These are phyloP conservation scores for Seira musarum DNA, from an alignment of 2,888 invertebrate genomes.

Conservation along the genomic window DNA sequence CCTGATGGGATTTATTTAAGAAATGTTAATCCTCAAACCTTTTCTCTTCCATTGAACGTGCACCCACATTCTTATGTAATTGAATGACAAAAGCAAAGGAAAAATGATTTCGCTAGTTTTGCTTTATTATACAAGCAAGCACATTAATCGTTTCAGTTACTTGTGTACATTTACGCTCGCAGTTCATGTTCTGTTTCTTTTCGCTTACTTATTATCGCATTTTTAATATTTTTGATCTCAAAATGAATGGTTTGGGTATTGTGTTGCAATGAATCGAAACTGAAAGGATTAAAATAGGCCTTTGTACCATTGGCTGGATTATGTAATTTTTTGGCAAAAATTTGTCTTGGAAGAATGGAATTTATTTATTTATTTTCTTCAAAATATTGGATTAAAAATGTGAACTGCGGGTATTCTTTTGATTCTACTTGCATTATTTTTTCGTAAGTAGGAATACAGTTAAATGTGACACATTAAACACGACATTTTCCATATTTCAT, in stretches of 20 bases:
- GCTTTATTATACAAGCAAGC: too few relatives aligned
- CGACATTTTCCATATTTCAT: too few relatives aligned
- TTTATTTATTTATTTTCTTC: not conserved
- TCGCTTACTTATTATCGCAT: not conserved
- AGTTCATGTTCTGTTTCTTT: too few relatives aligned
- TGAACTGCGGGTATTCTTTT: not conserved
- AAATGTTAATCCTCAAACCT: slow-evolving; percentile 26
- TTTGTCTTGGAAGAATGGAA: not conserved
- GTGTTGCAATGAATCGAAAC: slow-evolving; percentile 24
- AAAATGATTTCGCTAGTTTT: too few relatives aligned
- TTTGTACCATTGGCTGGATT: not conserved
- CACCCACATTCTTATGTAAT: slow-evolving; percentile 12
- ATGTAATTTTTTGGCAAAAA: slow-evolving; percentile 8
- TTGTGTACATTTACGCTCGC: too few relatives aligned
- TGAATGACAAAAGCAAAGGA: too few relatives aligned
- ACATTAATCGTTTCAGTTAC: too few relatives aligned
- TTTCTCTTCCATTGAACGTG: slow-evolving; percentile 6
- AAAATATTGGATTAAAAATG: slow-evolving; percentile 2
- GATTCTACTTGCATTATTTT: too few relatives aligned
- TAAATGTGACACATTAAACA: too few relatives aligned
- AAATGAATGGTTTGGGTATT: slow-evolving; percentile 8
- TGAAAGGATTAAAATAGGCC: slow-evolving; percentile 27
- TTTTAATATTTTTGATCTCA: slow-evolving; percentile 8
- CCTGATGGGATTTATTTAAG: slow-evolving; percentile 32
- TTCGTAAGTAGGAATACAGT: too few relatives aligned